Evolutionary conservation across 1,140 invertebrate genomes (phyloP), one percentile per base, ranked within the genome.

Genomic region (Bombus fervidus): DNA sequence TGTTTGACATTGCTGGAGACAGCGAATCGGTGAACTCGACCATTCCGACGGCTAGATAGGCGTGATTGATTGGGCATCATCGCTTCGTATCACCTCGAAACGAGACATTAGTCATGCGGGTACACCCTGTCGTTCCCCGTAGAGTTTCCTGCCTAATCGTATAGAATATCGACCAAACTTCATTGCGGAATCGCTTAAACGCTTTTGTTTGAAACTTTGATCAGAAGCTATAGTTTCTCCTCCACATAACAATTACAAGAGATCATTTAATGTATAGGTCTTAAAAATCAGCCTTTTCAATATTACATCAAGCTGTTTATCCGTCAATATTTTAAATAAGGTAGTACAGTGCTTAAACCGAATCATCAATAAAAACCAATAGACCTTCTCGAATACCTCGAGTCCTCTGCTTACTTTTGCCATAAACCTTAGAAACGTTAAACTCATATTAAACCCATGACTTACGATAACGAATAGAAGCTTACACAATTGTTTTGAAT

Each of bases 1-100:
- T 62, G 66, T 57, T 85, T 43, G 77, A 87, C 78, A 59, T 83
- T 74, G 47, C 83, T 73, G 73, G 79, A 75, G 87, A 85, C 79
- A 74, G 83, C 18, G 41, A 87, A 87, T 87, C 86, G 79, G 85
- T 73, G 62, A 80, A 75, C 25, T 87, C 74, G 71, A 53, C 72
- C 71, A 85, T 77, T 87, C 71, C 53, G 76, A 81, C 57, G 83
- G 71, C 5, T 72, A 81, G 76, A 81, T 89, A 89, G 78, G 73
- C 71, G 71, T 82, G 78, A 90, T 90, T 87, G 88, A 90, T 87
- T 37, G 41, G 47, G 37, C 53, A 69, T 87, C 86, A 39, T 84
- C 86, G 86, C 41, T 80, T 89, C 85, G 41, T 85, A 90, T 90
- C 89, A 68, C 59, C 78, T 81, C 77, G 81, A 59, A 81, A 71